A percentile compares a stretch with the other conserved stretches of the same genome.
Evolutionary conservation across 2,888 invertebrate genomes (phyloP).

Genomic region (Hemaris fuciformis): DNA sequence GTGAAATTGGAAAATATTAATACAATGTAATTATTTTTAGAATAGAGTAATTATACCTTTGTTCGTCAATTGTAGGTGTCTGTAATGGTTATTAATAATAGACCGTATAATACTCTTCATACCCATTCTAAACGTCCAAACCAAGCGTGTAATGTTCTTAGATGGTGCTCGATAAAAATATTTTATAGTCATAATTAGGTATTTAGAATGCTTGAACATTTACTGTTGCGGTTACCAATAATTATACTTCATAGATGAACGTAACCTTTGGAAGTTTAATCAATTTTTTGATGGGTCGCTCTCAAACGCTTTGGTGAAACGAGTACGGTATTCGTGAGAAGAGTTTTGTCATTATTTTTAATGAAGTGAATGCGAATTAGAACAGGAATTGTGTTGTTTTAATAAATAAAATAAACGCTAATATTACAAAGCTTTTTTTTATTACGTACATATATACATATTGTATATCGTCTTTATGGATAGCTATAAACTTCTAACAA

Average conservation of each 20-base stretch:
- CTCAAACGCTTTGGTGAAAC: background rate
- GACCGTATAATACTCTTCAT: background rate
- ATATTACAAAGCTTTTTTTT: too few species aligned
- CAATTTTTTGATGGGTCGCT: background rate
- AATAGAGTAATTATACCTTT: constrained; percentile 15
- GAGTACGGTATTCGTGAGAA: too few species aligned
- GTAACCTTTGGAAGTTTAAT: background rate
- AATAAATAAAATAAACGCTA: too few species aligned
- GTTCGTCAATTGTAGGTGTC: constrained; percentile 40
- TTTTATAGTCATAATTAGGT: constrained; percentile 9
- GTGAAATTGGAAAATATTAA: background rate
- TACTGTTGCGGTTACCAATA: background rate
- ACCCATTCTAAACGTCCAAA: background rate
- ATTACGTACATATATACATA: too few species aligned
- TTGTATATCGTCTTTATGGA: too few species aligned
- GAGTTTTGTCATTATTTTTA: too few species aligned
- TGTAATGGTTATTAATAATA: constrained; percentile 43
- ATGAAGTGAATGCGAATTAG: too few species aligned
- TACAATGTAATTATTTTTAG: background rate
- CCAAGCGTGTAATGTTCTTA: background rate
- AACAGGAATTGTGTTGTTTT: too few species aligned
- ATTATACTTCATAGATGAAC: background rate
- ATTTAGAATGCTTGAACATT: background rate
- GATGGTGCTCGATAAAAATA: constrained; percentile 6
- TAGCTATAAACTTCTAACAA: too few species aligned